Evolutionary conservation across 2,113 vertebrate species (phyloP).

Genomic region (Actenoides lindsayi): DNA sequence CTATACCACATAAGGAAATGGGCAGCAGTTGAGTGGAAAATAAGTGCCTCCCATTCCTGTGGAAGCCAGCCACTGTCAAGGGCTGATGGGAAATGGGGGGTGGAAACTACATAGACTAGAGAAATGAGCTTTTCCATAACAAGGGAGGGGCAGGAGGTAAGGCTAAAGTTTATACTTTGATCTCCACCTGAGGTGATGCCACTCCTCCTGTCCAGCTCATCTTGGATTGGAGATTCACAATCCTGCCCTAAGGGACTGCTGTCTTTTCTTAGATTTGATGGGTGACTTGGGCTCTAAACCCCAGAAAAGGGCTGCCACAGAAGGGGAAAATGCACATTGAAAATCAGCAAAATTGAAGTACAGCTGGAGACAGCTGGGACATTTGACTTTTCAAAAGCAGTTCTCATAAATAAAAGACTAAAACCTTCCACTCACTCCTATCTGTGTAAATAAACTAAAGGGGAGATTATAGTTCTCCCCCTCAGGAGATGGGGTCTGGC

Average conservation of each 20-base stretch:
- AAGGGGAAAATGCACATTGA: not conserved
- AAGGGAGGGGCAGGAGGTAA: not conserved
- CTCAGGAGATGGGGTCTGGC: not conserved
- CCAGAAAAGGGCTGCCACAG: not conserved
- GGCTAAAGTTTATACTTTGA: not conserved
- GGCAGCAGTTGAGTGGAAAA: not conserved
- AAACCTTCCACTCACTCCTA: not conserved
- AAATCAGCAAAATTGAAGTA: not conserved
- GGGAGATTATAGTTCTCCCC: not conserved
- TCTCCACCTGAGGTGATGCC: not conserved
- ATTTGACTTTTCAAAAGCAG: not conserved
- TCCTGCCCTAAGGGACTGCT: not conserved
- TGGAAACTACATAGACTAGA: not conserved
- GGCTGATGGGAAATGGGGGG: not conserved
- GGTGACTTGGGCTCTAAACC: not conserved
- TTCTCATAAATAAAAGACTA: not conserved
- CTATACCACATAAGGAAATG: not conserved
- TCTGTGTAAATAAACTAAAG: not conserved
- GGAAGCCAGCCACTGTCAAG: accelerated
- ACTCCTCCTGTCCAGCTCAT: not conserved
- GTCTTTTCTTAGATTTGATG: not conserved
- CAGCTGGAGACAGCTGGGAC: not conserved
- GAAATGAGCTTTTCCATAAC: not conserved
- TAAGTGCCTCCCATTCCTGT: accelerated
- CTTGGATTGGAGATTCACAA: not conserved